Percentiles rank a stretch among this genome's conserved stretches.
phyloP scores from a whole-genome alignment of 92 coral and sea anemone species.

The Palythoa grandis region DNA sequence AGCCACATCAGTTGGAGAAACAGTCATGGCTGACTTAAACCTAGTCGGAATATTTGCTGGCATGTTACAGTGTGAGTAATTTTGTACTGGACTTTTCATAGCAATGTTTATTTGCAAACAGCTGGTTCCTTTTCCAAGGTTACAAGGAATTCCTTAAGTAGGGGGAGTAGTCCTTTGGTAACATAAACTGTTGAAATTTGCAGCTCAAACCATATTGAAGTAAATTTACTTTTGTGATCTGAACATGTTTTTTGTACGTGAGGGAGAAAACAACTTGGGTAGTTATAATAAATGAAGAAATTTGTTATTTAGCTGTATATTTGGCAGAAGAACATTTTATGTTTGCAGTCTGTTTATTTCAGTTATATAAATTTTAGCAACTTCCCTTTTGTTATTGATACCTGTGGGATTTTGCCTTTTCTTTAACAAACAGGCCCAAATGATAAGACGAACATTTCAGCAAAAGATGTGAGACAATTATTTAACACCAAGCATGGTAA shows the following conservation, averaged over 20 bases:
- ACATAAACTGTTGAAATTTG: neutral
- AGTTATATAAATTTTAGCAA: neutral
- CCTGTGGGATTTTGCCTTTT: neutral
- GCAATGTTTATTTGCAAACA: neutral
- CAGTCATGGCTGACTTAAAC: neutral
- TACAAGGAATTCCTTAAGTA: neutral
- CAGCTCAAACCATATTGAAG: neutral
- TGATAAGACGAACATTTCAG: neutral
- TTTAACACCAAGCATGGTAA: neutral
- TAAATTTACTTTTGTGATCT: neutral
- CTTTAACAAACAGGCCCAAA: neutral
- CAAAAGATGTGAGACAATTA: neutral
- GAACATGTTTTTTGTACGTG: neutral
- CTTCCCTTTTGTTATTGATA: neutral
- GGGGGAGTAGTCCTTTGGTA: neutral
- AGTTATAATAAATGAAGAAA: neutral
- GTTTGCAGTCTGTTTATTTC: neutral
- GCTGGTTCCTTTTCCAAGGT: neutral
- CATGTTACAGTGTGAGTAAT: neutral
- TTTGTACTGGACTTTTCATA: neutral
- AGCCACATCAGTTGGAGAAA: neutral
- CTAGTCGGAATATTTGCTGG: neutral
- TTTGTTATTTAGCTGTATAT: neutral
- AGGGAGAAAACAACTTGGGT: neutral
- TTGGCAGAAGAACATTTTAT: neutral